Conservation (phyloP, 2,888 invertebrate genomes). For the Cremastobaeus sp. region DNA sequence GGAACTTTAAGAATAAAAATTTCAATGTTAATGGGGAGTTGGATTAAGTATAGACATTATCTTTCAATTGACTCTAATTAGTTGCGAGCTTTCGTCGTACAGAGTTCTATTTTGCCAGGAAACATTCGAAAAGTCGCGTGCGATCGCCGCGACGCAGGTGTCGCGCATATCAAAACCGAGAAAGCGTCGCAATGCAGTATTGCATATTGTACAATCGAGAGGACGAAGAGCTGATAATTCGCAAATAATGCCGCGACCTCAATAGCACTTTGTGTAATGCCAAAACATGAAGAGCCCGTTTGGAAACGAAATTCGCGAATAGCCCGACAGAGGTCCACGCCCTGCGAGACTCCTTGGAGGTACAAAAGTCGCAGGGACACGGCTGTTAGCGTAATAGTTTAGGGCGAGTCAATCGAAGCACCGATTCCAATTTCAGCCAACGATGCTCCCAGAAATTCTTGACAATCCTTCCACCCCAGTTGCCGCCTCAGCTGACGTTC, state of each 20-base stretch:
- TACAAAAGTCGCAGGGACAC: conserved; percentile 30
- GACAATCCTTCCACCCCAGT: not conserved
- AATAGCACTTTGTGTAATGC: conserved; percentile 56
- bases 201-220: conserved; percentile 30
- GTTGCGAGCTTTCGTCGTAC: conserved; percentile 43
- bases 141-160: not conserved
- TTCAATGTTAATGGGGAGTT: too few species aligned
- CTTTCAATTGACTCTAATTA: not conserved
- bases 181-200: conserved; percentile 35
- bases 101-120: conserved; percentile 15
- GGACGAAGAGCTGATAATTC: conserved; percentile 19
- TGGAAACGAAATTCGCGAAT: conserved; percentile 5
- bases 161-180: conserved; percentile 23
- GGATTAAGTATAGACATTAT: too few species aligned
- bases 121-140: conserved; percentile 3
- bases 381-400: conserved; percentile 8
- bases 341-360: conserved; percentile 5
- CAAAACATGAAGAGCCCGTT: conserved; percentile 35
- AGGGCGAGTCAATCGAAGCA: conserved; percentile 16
- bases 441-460: not conserved
- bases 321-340: conserved; percentile 5
- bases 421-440: too few species aligned
- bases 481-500: too few species aligned
- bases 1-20: too few species aligned
- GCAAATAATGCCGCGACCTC: conserved; percentile 38